Base-by-base conservation (phyloP, 2,797 vertebrate species). In the Oceanodroma leucorhoa region DNA sequence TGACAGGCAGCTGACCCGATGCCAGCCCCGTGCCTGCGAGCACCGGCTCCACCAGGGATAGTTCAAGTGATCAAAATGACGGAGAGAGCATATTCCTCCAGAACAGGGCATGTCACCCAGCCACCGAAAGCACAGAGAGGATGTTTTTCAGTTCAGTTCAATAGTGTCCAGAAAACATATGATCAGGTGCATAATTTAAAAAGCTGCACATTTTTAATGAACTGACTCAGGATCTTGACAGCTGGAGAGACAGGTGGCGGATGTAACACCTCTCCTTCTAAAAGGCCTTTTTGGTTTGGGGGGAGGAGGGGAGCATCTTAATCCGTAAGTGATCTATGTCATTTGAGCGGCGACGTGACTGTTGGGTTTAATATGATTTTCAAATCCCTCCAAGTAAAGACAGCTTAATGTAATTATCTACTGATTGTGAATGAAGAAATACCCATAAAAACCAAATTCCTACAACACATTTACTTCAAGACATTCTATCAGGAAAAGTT, bases 221-320 rank as follows among this genome's bases (percentile, higher is more conserved):
- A 48, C 2, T 1, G 32, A 43, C 32, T 69, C 40, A 2, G 30
- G 48, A 40, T 54, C 46, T 10, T 20, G 73, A 82, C 87, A 95
- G 93, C 79, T 90, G 91, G 91, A 71, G 87, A 64, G 69, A 24
- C 93, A 91, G 93, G 87, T 86, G 93, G 83, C 14, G 38, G 40
- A 7, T 17, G 64, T 40, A 67, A 89, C 90, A 75, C 81, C 70
- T 73, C 89, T 83, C 60, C 77, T 34, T 43, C 64, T 43, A 53
- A 75, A 71, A 21, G 69, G 51, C 21, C 50, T 48, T 70, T n/a
- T 45, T 45, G 69, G 41, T 20, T 18, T 54, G 45, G 45, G 77
- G 45, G 64, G 54, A 84, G 85, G 64, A 71, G 60, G 11, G 57
- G 12, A 80, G 11, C 65, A 50, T 40, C 83, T 87, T 61, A 66